A percentile compares a stretch with the other conserved stretches of the same genome.
These are phyloP conservation scores for Valencia hispanica DNA, from an alignment of 2,797 vertebrate genomes.

Conservation along the genomic window DNA sequence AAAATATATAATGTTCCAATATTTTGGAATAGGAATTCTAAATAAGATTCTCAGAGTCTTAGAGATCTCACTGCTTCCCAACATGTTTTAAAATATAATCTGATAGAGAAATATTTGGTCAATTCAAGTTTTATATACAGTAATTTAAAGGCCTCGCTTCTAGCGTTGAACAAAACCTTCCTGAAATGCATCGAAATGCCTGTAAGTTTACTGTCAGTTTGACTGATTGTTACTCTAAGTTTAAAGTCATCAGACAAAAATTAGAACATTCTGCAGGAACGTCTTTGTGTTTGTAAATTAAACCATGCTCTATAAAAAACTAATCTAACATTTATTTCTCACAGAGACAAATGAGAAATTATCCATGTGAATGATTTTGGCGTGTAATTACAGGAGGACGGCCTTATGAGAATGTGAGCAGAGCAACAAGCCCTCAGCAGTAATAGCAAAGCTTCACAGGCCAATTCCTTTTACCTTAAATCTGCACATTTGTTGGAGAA, in stretches of 20 bases:
- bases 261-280: background rate
- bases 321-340: constrained; percentile 43
- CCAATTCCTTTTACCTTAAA: constrained; percentile 8
- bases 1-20: too few relatives aligned
- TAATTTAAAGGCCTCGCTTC: background rate
- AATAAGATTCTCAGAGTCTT: too few relatives aligned
- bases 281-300: background rate
- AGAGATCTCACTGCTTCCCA: too few relatives aligned
- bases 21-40: too few relatives aligned
- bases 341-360: constrained; percentile 41
- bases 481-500: background rate
- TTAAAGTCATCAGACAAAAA: too few relatives aligned
- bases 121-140: too few relatives aligned
- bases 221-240: background rate
- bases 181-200: background rate
- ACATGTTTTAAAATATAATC: too few relatives aligned
- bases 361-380: constrained; percentile 24
- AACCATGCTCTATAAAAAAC: constrained; percentile 7
- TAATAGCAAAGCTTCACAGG: background rate
- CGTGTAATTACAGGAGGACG: constrained; percentile 46
- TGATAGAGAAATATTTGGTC: too few relatives aligned
- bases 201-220: background rate
- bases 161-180: background rate
- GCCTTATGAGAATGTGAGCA: background rate
- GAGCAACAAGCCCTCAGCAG: constrained; percentile 15